A percentile compares a stretch with the other conserved stretches of the same genome.
These are phyloP conservation scores for Dinoponera quadriceps DNA, from an alignment of 1,140 invertebrate species.

Conservation along the genomic window DNA sequence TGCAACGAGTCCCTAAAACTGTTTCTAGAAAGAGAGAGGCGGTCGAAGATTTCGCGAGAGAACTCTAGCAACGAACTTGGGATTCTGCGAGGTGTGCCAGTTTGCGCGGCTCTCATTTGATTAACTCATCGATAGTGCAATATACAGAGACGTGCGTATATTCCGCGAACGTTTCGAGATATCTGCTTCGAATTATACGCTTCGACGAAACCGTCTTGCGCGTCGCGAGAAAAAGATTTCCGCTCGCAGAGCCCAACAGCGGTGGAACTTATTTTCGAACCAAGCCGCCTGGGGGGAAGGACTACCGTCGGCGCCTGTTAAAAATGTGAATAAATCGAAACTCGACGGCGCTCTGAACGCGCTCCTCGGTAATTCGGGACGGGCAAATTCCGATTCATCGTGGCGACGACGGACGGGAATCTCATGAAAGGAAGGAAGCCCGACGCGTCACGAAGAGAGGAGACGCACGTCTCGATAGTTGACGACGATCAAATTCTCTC, in stretches of 20 bases:
- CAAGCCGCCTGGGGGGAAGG: background rate
- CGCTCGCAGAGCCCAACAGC: constrained; percentile 5
- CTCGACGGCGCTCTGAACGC: no score
- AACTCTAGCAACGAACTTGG: constrained; percentile 20
- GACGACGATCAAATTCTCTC: no score
- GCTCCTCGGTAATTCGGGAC: no score
- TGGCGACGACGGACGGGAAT: no score
- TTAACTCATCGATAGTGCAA: constrained; percentile 67
- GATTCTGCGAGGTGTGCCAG: constrained; percentile 24
- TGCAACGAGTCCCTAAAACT: constrained; percentile 79
- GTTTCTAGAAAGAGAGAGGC: constrained; percentile 22
- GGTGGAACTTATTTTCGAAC: constrained; percentile 48
- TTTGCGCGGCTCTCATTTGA: constrained; percentile 11
- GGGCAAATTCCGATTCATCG: no score
- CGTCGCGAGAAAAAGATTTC: constrained; percentile 13
- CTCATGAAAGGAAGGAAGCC: no score
- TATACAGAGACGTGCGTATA: constrained; percentile 46
- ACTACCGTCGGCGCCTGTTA: no score
- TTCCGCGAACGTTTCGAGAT: constrained; percentile 22
- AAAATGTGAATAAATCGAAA: no score
- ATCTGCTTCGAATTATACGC: background rate
- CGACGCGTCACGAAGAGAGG: background rate
- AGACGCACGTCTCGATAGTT: background rate
- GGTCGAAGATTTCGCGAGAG: constrained; percentile 22
- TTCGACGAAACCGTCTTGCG: constrained; percentile 9